Evolutionary conservation across 2,113 vertebrate genomes (phyloP).

Genomic region (western clawed frog (Xenopus tropicalis)): DNA sequence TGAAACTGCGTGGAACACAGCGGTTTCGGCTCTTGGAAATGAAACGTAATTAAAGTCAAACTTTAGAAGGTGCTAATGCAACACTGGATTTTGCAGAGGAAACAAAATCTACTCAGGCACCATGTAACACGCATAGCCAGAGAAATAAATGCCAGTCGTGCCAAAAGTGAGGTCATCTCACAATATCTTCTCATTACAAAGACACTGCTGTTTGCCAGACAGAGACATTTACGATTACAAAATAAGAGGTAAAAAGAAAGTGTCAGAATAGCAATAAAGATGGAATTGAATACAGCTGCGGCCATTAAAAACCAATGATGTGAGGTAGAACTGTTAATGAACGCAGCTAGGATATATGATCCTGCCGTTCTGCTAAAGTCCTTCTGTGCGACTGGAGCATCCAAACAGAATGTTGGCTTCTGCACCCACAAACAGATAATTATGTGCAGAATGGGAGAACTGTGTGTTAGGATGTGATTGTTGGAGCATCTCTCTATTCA

Average conservation of each 20-base stretch:
- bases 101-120: slow-evolving; percentile 19
- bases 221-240: slow-evolving; percentile 13
- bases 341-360: no score
- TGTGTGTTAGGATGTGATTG: no score
- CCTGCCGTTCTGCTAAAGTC: no score
- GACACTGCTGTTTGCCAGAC: slow-evolving; percentile 9
- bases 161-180: slow-evolving; percentile 19
- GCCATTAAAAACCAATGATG: slow-evolving; percentile 8
- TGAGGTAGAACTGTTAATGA: slow-evolving; percentile 12
- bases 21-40: neutral
- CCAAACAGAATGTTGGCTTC: no score
- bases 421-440: no score
- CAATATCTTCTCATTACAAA: slow-evolving; percentile 20
- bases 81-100: slow-evolving; percentile 20
- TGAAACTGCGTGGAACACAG: no score
- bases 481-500: neutral
- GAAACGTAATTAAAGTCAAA: slow-evolving; percentile 13
- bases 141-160: slow-evolving; percentile 13
- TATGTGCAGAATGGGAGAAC: no score
- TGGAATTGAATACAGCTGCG: slow-evolving; percentile 21
- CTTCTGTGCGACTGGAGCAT: no score
- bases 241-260: slow-evolving; percentile 1
- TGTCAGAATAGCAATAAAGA: slow-evolving; percentile 18
- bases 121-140: slow-evolving; percentile 6
- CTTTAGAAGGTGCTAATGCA: slow-evolving; percentile 31